phyloP scores from a whole-genome alignment of 2,113 vertebrate species.

The Chauna torquata region DNA sequence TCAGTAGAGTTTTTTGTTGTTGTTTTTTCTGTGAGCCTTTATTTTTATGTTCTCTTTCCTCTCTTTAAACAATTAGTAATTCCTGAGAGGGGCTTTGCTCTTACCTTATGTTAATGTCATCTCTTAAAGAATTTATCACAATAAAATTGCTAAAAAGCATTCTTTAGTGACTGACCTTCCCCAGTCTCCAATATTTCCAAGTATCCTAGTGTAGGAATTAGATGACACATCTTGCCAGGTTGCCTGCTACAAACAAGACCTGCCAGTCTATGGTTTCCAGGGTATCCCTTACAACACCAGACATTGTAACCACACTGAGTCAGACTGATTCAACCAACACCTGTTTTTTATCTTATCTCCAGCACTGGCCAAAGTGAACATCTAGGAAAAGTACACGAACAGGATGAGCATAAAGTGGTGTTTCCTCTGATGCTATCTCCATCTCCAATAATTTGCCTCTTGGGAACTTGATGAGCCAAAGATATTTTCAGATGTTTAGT shows the following conservation, averaged over 20 bases:
- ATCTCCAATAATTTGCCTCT: not conserved
- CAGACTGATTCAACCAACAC: not conserved
- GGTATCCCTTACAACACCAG: not conserved
- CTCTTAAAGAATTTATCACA: not conserved
- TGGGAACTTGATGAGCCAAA: not conserved
- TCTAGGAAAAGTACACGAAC: not conserved
- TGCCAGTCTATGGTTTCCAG: not conserved
- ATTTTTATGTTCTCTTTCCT: not conserved
- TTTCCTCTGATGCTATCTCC: not conserved
- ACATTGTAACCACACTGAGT: not conserved
- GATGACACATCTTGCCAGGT: not conserved
- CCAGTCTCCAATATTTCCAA: not conserved
- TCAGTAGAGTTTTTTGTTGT: not conserved
- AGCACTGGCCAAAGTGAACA: not conserved
- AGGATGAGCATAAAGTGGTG: not conserved
- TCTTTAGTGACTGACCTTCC: not conserved
- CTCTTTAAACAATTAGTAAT: not conserved
- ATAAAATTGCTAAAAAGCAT: not conserved
- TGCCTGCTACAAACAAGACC: not conserved
- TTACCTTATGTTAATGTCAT: not conserved
- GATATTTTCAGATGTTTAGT: not conserved
- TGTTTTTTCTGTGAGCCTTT: not conserved
- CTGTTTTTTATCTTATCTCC: not conserved
- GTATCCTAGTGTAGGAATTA: not conserved
- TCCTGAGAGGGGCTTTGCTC: not conserved